Conservation (phyloP, 2,888 invertebrate genomes). For the Pachydiplax longipennis region DNA sequence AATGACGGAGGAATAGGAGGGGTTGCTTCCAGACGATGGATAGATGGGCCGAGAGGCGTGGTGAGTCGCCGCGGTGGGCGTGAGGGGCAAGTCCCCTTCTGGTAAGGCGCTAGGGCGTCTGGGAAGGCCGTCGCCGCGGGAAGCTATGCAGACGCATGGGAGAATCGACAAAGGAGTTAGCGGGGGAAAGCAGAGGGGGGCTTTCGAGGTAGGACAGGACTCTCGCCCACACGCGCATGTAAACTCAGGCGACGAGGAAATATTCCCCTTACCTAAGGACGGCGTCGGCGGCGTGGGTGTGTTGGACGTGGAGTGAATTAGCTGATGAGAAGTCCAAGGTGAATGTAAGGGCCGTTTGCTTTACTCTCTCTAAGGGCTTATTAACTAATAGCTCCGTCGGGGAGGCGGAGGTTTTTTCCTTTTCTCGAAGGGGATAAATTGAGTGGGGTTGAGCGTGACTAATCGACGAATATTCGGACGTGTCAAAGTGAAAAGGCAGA, state of each 20-base stretch:
- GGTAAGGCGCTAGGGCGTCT: neutral
- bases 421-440: neutral
- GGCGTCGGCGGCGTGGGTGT: neutral
- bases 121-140: neutral
- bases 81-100: neutral
- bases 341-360: neutral
- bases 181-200: neutral
- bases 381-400: neutral
- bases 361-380: neutral
- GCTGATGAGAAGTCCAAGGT: neutral
- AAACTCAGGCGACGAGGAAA: neutral
- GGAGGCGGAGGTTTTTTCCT: neutral
- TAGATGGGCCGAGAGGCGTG: neutral
- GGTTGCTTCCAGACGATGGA: neutral
- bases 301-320: neutral
- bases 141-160: neutral
- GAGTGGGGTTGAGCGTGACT: neutral
- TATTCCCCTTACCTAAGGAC: neutral
- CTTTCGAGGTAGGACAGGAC: neutral
- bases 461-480: too few relatives aligned
- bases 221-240: neutral
- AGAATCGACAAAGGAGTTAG: neutral
- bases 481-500: too few relatives aligned
- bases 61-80: neutral
- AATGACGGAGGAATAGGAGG: neutral